Evolutionary conservation across 1,140 invertebrate genomes (phyloP).

Genomic region (Nymphalis io): DNA sequence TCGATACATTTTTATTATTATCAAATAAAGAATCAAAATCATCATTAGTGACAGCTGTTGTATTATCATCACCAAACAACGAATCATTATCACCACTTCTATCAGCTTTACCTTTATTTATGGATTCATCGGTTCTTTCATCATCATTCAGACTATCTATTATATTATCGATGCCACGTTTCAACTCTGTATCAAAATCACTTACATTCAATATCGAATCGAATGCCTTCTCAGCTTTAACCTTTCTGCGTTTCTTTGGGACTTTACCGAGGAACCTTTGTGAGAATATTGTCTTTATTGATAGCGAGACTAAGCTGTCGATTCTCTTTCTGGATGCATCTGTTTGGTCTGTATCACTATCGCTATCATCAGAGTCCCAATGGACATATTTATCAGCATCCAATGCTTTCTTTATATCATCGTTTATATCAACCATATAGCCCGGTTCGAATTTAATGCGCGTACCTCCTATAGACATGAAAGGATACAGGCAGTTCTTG

Average conservation of each 20-base stretch:
- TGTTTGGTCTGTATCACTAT: conserved; percentile 32
- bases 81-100: conserved; percentile 26
- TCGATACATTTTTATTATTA: too few species aligned
- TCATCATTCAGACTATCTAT: conserved; percentile 51
- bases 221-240: conserved; percentile 49
- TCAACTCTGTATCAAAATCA: conserved; percentile 34
- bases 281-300: conserved; percentile 56
- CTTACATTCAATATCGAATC: conserved; percentile 41
- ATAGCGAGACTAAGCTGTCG: conserved; percentile 37
- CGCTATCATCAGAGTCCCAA: conserved; percentile 56
- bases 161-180: conserved; percentile 47
- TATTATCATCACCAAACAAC: conserved; percentile 31
- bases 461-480: conserved; percentile 29
- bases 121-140: conserved; percentile 5
- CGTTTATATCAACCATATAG: conserved; percentile 58
- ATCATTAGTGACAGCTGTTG: conserved; percentile 17
- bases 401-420: conserved; percentile 46
- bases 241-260: conserved; percentile 50
- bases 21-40: conserved; percentile 37
- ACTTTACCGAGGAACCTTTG: conserved; percentile 55
- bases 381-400: conserved; percentile 48
- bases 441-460: conserved; percentile 42
- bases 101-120: not conserved
- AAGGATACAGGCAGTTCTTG: conserved; percentile 53
- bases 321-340: conserved; percentile 35